Base-by-base conservation (phyloP, 2,113 vertebrate genomes). In the Hemibagrus wyckioides region DNA sequence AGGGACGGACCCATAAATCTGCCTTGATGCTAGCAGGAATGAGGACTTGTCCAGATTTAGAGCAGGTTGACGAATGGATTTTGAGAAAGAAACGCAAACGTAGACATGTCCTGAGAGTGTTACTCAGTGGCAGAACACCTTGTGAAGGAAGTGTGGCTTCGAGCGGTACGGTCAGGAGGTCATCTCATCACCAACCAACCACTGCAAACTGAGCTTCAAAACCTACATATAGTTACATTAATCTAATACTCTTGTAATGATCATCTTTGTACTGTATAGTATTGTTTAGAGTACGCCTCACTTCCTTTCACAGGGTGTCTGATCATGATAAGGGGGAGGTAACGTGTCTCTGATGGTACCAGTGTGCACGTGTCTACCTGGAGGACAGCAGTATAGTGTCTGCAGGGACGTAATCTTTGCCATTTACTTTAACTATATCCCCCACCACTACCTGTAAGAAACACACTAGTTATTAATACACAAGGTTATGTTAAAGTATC, bases 381-480 rank as follows among this genome's bases (percentile, higher is more conserved):
- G 97, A 97, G 90, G 97, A 98, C 91, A 99, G 97, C 95, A 99
- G 96, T 95, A 97, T 95, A 96, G 95, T 95, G 95, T 99, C 98
- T 95, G 97, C 97, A 94, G 98, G 98, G 95, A 99, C 95, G 94
- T 95, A 98, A 95, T 99, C 97, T 95, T 95, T 96, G 95, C 95
- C 96, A 96, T 97, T 98, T 97, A 99, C 95, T 97, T 95, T 97
- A 97, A 99, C 93, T 97, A 99, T 95, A 96, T 99, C 97, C 95
- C 98, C 98, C 96, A 97, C 97, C 95, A 97, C 96, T 96, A 97
- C 96, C 98, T 99, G 98, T 95, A 97, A 96, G 96, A 97, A 92
- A 95, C 84, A 98, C 96, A 98, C 95, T 96, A 92, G 96, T 97
- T 97, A 97, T 95, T 90, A 95, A 95, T 95, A 96, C 0, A 86